phyloP scores from a whole-genome alignment of 2,888 invertebrate genomes.

The Microctonus aethiopoides region DNA sequence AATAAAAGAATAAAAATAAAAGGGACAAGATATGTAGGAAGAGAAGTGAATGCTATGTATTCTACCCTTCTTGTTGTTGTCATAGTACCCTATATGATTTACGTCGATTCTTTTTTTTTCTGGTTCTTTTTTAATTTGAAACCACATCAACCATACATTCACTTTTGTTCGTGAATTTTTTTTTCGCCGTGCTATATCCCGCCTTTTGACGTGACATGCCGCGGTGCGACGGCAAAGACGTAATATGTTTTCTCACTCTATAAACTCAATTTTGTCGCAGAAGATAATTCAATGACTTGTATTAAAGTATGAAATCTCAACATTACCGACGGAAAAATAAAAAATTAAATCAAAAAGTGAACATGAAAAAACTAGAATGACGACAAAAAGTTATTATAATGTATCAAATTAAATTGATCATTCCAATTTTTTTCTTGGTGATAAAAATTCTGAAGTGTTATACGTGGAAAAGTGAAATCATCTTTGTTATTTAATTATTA shows the following conservation, averaged over 20 bases:
- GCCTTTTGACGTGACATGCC: constrained; percentile 17
- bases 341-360: too few species aligned
- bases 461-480: neutral
- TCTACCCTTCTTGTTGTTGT: constrained; percentile 27
- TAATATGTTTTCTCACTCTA: constrained; percentile 30
- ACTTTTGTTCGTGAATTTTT: constrained; percentile 3
- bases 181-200: neutral
- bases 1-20: constrained; percentile 9
- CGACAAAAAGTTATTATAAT: too few species aligned
- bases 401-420: too few species aligned
- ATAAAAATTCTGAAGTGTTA: neutral
- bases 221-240: constrained; percentile 37
- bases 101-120: constrained; percentile 35
- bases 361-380: too few species aligned
- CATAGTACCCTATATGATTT: constrained; percentile 40
- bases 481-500: too few species aligned
- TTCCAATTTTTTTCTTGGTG: neutral
- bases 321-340: too few species aligned
- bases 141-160: constrained; percentile 12
- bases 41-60: constrained; percentile 34
- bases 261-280: neutral
- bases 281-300: neutral
- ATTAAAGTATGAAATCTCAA: too few species aligned
- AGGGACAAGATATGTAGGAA: neutral
- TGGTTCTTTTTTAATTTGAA: constrained; percentile 10